Conservation (phyloP, 1,140 invertebrate genomes). For the Neotoxoptera formosana region DNA sequence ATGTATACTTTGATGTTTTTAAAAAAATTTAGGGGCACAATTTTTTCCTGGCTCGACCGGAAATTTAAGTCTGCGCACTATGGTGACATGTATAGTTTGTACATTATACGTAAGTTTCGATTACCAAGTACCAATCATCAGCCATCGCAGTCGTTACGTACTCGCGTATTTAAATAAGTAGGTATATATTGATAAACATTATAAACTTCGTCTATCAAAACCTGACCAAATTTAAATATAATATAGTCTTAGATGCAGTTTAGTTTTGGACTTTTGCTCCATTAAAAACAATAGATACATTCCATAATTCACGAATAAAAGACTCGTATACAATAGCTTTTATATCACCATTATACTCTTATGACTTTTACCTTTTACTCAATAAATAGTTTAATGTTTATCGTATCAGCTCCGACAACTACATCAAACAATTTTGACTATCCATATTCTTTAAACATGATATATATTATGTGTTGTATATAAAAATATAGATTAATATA, state of each 20-base stretch:
- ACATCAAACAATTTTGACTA: background rate
- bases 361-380: background rate
- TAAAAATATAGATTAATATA: too few species aligned
- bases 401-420: background rate
- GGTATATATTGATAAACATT: background rate
- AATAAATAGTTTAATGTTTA: background rate
- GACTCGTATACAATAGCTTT: background rate
- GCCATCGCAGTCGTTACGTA: background rate
- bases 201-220: background rate
- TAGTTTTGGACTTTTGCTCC: background rate
- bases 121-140: background rate
- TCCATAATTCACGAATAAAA: background rate
- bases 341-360: background rate
- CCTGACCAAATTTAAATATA: background rate
- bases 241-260: background rate
- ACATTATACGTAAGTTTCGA: background rate
- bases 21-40: too few species aligned
- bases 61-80: too few species aligned
- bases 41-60: too few species aligned
- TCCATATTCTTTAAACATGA: background rate
- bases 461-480: too few species aligned
- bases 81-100: background rate
- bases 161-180: too few species aligned
- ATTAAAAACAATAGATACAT: background rate
- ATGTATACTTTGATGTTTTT: too few species aligned